Base-by-base conservation (phyloP, 92 coral and sea anemone species). In the Scolanthus callimorphus region DNA sequence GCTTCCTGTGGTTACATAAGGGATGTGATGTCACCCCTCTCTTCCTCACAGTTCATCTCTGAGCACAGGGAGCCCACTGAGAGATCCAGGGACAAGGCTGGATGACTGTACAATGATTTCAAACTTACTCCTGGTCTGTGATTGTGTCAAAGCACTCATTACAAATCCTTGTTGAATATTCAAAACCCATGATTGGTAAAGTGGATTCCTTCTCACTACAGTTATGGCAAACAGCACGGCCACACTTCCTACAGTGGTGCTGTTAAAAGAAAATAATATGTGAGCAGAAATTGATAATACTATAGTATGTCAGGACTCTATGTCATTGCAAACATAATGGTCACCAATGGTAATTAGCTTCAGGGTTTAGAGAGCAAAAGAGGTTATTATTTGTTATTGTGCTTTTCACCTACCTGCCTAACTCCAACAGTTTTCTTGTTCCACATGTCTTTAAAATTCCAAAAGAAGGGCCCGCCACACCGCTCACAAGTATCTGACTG, bases 401-500 rank as follows among this genome's bases (percentile, higher is more conserved):
- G n/a, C n/a, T n/a, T n/a, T n/a, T n/a, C n/a, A 6, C 41, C 41
- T 49, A 92, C 98, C 96, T 92, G 98, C 57, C 98, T 72, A 0
- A 81, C 90, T 25, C 98, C 98, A 46, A 92, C 84, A 53, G 90
- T 63, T 56, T 80, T 92, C 76, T 77, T 81, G 51, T 63, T 82
- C 98, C 96, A 92, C 98, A 92, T 92, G 54, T 71, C 91, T 67
- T 92, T 92, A 45, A 92, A 92, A 71, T 91, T 90, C 98, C 98
- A 92, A 74, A 92, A 92, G 70, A 92, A 92, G 9, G 98, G 98
- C 13, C 96, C 84, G 19, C 85, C 73, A 77, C 98, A 92, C 69
- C 83, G 67, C 62, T 92, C 96, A 69, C 98, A 92, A 53, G 88
- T 67, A 59, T 92, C 98, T 54, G 92, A 84, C 27, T 92, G 96